Base-by-base conservation (phyloP, 1,140 invertebrate genomes). In the Cotesia glomerata region DNA sequence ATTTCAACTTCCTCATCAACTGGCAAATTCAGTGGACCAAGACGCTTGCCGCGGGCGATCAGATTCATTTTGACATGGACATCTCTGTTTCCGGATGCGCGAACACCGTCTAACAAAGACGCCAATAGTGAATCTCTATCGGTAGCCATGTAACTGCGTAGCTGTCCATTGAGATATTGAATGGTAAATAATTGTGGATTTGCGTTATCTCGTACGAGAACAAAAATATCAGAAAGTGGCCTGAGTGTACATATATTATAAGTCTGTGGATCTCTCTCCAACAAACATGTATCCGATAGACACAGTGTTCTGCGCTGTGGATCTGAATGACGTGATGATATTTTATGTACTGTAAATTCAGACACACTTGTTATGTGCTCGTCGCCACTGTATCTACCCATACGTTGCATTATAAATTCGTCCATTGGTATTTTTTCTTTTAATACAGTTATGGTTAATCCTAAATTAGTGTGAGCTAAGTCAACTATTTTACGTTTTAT, bases 1-100 rank as follows among this genome's bases (percentile, higher is more conserved):
- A 92, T 93, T 88, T 99, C 98, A 1, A 97, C 94, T 85, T 99
- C 98, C 87, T 99, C 97, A 80, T 98, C 98, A 0, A 98, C 94
- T 5, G 93, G 91, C 56, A 93, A 90, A 80, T 92, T 93, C 54
- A 98, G 89, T 26, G 97, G 97, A 51, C 97, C 95, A 72, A 98
- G 90, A 74, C 98, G 89, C 79, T 95, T 93, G 0, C 95, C 95
- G 72, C 96, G 88, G 56, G 94, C 90, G 58, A 96, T 96, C 14
- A 89, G 89, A 63, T 88, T 89, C 89, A 97, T 97, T 80, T 94
- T 94, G 2, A 99, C 95, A 88, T 98, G 97, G n/a, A 99, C 95
- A 88, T 99, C 96, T 79, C 94, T 90, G 84, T 99, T 99, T 1
- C 98, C 98, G 32, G 97, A 97, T 14, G 96, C 97, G 77, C 98